Evolutionary conservation across 2,888 invertebrate genomes (phyloP).

Genomic region (Aplocera efformata): DNA sequence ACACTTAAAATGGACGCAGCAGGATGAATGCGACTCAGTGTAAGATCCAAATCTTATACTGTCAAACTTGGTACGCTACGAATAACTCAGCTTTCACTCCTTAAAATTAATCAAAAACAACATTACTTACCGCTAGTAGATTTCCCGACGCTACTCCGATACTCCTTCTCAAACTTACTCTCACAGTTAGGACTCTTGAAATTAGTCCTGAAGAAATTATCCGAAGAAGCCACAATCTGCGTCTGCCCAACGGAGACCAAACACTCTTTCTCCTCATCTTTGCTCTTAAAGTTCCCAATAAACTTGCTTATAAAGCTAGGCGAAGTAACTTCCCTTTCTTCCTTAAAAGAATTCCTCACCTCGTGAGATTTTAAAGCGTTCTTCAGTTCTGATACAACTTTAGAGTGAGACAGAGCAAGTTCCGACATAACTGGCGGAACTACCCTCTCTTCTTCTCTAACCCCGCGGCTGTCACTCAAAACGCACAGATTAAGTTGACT

Average conservation of each 20-base stretch:
- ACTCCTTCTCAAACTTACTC: constrained; percentile 60
- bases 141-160: constrained; percentile 60
- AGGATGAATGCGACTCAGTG: no score
- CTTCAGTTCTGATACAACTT: constrained; percentile 71
- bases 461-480: constrained; percentile 50
- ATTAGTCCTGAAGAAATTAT: constrained; percentile 72
- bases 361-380: constrained; percentile 72
- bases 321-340: constrained; percentile 52
- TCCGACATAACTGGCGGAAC: constrained; percentile 63
- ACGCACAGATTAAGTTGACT: constrained; percentile 87
- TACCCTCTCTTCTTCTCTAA: constrained; percentile 47
- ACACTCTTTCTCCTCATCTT: constrained; percentile 68
- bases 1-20: no score
- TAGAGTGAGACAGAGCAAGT: constrained; percentile 68
- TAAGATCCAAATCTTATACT: no score
- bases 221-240: constrained; percentile 71
- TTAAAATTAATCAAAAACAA: constrained; percentile 1
- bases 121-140: constrained; percentile 65
- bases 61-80: no score
- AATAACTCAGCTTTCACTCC: no score
- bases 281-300: constrained; percentile 67
- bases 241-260: constrained; percentile 50
- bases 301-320: constrained; percentile 71
- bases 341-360: constrained; percentile 49
- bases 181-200: constrained; percentile 65